Percentiles rank a stretch among this genome's conserved stretches.
These are phyloP conservation scores for Mareca strepera DNA, from an alignment of 2,797 vertebrate species.

Conservation along the genomic window DNA sequence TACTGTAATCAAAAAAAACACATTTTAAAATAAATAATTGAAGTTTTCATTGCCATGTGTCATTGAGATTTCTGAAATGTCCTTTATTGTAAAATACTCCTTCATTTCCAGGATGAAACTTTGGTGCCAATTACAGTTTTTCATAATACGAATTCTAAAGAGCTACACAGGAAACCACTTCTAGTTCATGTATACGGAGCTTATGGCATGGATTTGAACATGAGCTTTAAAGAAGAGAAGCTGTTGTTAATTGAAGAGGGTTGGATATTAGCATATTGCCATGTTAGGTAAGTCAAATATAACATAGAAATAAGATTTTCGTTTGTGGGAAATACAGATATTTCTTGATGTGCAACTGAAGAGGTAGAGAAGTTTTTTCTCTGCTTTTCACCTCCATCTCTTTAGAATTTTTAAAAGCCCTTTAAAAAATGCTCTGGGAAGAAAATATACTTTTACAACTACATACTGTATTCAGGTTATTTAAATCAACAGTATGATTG, in stretches of 20 bases:
- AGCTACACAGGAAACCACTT: constrained; percentile 84
- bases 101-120: constrained; percentile 87
- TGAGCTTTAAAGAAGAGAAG: constrained; percentile 91
- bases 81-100: constrained; percentile 67
- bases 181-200: constrained; percentile 95
- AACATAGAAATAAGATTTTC: neutral
- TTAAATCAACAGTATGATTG: neutral
- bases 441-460: neutral
- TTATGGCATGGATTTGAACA: constrained; percentile 91
- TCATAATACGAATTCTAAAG: constrained; percentile 78
- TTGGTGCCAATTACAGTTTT: constrained; percentile 91
- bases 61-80: constrained; percentile 70
- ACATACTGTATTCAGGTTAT: neutral
- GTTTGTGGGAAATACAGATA: neutral
- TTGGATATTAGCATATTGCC: constrained; percentile 96
- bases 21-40: constrained; percentile 74
- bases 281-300: constrained; percentile 87
- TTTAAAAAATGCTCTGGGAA: neutral
- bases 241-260: constrained; percentile 89
- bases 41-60: constrained; percentile 65
- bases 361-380: neutral
- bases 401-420: neutral
- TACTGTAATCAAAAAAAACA: constrained; percentile 71
- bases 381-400: neutral
- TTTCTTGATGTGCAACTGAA: neutral